These are phyloP conservation scores for Seriola rivoliana DNA, from an alignment of 2,113 vertebrate genomes.

Conservation along the genomic window DNA sequence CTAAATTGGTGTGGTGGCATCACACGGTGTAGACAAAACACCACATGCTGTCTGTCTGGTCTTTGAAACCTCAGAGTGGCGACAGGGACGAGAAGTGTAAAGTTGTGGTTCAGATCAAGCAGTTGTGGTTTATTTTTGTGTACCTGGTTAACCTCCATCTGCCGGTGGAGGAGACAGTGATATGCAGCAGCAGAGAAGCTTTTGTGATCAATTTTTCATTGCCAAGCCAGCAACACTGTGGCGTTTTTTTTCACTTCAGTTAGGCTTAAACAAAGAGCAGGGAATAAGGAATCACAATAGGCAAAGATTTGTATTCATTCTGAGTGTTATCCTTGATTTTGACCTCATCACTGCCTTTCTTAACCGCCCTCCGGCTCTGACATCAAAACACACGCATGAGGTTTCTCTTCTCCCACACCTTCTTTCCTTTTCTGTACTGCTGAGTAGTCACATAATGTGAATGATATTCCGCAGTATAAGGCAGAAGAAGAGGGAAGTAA, in stretches of 20 bases:
- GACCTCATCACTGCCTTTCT: conserved; percentile 44
- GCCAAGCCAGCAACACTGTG: conserved; percentile 3
- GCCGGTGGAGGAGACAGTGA: conserved; percentile 29
- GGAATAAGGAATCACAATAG: conserved; percentile 42
- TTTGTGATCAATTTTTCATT: conserved; percentile 66
- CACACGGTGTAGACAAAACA: conserved; percentile 36
- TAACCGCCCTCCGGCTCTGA: conserved; percentile 11
- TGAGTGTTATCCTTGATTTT: conserved; percentile 55
- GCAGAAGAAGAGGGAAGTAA: conserved; percentile 17
- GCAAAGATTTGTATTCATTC: conserved; percentile 49
- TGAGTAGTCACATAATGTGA: conserved; percentile 59
- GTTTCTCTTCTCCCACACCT: conserved; percentile 32
- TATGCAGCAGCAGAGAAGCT: conserved; percentile 23
- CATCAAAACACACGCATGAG: conserved; percentile 48
- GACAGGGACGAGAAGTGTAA: conserved; percentile 31
- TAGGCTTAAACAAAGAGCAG: conserved; percentile 11
- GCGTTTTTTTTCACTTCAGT: not conserved
- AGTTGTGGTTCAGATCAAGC: conserved; percentile 59
- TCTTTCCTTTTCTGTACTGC: conserved; percentile 31
- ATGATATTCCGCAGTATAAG: conserved; percentile 41
- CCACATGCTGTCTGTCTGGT: conserved; percentile 42
- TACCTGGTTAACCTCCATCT: conserved; percentile 45
- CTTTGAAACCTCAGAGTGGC: conserved; percentile 56
- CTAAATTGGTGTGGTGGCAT: conserved; percentile 40
- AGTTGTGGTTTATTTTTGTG: conserved; percentile 36